A percentile compares a stretch with the other conserved stretches of the same genome.
These are phyloP conservation scores for Halyomorpha halys DNA, from an alignment of 1,140 invertebrate genomes.

Conservation along the genomic window DNA sequence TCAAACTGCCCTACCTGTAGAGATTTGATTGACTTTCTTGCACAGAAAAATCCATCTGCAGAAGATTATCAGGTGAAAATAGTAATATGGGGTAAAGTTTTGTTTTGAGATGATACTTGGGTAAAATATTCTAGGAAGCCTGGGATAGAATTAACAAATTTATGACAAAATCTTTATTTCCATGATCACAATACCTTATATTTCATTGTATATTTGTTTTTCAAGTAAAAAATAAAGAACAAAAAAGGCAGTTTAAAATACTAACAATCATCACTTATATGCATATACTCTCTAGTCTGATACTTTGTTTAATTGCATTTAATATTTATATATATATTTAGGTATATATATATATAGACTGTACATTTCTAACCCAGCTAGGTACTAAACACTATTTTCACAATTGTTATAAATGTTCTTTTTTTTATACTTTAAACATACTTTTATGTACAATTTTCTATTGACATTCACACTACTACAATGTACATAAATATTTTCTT, in stretches of 20 bases:
- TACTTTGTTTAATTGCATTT: slow-evolving; percentile 23
- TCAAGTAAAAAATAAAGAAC: slow-evolving; percentile 16
- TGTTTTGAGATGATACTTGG: too few species aligned
- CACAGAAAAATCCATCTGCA: too few species aligned
- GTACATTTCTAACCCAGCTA: slow-evolving; percentile 26
- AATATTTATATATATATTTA: slow-evolving; percentile 2
- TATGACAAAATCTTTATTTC: slow-evolving; percentile 25
- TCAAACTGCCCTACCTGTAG: too few species aligned
- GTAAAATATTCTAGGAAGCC: too few species aligned
- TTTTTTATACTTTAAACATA: slow-evolving; percentile 23
- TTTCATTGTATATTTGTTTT: slow-evolving; percentile 19
- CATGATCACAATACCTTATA: slow-evolving; percentile 24
- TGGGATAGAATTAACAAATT: slow-evolving; percentile 12
- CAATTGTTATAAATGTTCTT: slow-evolving; percentile 24
- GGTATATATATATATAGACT: slow-evolving; percentile 14
- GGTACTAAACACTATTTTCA: slow-evolving; percentile 24
- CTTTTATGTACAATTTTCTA: slow-evolving; percentile 25
- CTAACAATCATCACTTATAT: slow-evolving; percentile 27
- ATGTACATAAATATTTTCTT: slow-evolving; percentile 24
- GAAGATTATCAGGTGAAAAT: too few species aligned
- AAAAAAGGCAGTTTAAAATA: slow-evolving; percentile 18
- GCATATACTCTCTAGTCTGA: slow-evolving; percentile 17
- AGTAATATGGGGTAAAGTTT: too few species aligned
- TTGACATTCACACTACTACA: slow-evolving; percentile 24
- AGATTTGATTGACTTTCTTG: too few species aligned